Conservation (phyloP, 2,888 invertebrate genomes). For the Apamea sordens region DNA sequence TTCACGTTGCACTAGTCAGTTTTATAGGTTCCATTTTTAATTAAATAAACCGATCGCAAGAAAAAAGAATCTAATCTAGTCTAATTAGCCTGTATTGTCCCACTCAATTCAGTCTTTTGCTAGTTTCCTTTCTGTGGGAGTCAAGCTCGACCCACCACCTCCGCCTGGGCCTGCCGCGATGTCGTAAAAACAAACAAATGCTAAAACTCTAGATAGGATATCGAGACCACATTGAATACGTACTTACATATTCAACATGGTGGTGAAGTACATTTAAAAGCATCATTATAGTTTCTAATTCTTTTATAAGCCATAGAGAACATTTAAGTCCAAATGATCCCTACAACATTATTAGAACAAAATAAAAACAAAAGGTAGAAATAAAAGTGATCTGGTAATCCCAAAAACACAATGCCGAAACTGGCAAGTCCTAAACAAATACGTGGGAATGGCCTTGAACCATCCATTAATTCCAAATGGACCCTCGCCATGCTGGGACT, state of each 20-base stretch:
- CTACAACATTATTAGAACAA: conserved; percentile 30
- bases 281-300: neutral
- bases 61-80: neutral
- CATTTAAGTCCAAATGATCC: neutral
- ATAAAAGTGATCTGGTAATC: conserved; percentile 64
- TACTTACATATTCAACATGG: neutral
- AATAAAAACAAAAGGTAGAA: conserved; percentile 51
- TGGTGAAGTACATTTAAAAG: neutral
- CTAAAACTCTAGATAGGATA: neutral
- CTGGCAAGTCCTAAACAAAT: conserved; percentile 66
- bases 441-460: conserved; percentile 61
- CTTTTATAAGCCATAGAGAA: neutral
- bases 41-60: neutral
- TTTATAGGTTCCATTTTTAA: neutral
- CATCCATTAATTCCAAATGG: conserved; percentile 66
- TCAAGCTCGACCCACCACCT: neutral
- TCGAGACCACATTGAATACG: neutral
- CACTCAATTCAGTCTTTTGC: neutral
- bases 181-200: neutral
- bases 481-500: conserved; percentile 62
- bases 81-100: neutral
- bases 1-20: neutral
- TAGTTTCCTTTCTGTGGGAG: neutral
- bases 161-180: neutral
- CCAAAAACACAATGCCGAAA: conserved; percentile 61